Evolutionary conservation across 2,113 vertebrate species (phyloP).

Genomic region (Columba livia): DNA sequence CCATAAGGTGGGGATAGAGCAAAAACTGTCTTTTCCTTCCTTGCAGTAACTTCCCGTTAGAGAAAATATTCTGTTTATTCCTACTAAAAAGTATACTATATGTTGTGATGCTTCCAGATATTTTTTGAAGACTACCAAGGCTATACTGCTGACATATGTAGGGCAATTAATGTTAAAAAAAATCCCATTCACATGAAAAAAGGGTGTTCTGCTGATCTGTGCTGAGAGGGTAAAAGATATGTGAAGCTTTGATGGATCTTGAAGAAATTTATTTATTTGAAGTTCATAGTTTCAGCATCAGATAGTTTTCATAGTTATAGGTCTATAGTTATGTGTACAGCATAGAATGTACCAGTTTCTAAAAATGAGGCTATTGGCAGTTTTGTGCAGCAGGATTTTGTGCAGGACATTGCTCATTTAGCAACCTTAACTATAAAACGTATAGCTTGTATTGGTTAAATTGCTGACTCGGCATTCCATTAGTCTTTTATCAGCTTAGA

Average conservation of each 20-base stretch:
- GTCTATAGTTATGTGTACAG: background rate
- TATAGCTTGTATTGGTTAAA: background rate
- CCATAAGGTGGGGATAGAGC: slow-evolving; percentile 70
- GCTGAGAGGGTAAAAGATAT: background rate
- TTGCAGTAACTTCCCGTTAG: background rate
- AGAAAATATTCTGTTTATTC: background rate
- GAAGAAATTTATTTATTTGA: background rate
- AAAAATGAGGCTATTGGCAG: too few relatives aligned
- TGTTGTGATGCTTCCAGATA: background rate
- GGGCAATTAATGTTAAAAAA: background rate
- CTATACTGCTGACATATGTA: background rate
- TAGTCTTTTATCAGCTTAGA: background rate
- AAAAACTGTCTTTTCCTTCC: slow-evolving; percentile 22
- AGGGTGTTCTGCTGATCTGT: background rate
- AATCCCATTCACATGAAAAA: background rate
- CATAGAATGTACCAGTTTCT: background rate
- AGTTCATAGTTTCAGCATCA: background rate
- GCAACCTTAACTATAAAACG: background rate
- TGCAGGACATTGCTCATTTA: background rate
- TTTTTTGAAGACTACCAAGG: background rate
- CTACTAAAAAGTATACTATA: background rate
- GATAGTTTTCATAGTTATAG: background rate
- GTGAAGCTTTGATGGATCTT: background rate
- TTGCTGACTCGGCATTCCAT: background rate
- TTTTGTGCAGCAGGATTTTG: background rate